Evolutionary conservation across 2,888 invertebrate species (phyloP).

Genomic region (Euplagia quadripunctaria): DNA sequence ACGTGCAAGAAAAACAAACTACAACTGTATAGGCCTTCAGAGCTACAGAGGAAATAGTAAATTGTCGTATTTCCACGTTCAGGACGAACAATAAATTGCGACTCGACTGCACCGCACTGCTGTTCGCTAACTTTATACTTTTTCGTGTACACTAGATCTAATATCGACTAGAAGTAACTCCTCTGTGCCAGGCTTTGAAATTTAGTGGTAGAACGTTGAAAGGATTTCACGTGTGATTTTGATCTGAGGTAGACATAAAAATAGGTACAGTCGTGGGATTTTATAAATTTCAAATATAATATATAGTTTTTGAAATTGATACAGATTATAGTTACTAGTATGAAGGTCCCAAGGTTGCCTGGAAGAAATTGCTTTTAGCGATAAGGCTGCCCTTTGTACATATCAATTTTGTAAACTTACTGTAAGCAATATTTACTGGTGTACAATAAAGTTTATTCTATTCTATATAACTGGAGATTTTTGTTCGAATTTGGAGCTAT

Average conservation of each 20-base stretch:
- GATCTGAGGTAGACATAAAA: neutral
- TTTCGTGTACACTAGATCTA: conserved; percentile 46
- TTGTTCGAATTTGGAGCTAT: too few species aligned
- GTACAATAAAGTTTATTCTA: too few species aligned
- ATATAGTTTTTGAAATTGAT: too few species aligned
- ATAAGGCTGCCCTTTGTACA: too few species aligned
- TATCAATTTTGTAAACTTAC: too few species aligned
- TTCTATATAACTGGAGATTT: too few species aligned
- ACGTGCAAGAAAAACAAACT: neutral
- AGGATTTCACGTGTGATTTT: neutral
- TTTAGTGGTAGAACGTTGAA: conserved; percentile 15
- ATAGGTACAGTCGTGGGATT: neutral
- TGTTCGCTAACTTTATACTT: conserved; percentile 52
- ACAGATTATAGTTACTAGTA: too few species aligned
- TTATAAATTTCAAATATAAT: too few species aligned
- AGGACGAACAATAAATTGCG: conserved; percentile 57
- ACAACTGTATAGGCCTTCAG: neutral
- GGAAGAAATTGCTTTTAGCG: too few species aligned
- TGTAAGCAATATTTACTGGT: too few species aligned
- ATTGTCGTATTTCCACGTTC: conserved; percentile 44
- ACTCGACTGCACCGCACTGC: conserved; percentile 50
- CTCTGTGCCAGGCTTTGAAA: conserved; percentile 8
- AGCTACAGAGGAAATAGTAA: conserved; percentile 27
- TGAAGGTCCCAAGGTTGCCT: too few species aligned
- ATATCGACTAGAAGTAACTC: conserved; percentile 43